Evolutionary conservation across 2,113 vertebrate genomes (phyloP).

Genomic region (Muntiacus muntjak): DNA sequence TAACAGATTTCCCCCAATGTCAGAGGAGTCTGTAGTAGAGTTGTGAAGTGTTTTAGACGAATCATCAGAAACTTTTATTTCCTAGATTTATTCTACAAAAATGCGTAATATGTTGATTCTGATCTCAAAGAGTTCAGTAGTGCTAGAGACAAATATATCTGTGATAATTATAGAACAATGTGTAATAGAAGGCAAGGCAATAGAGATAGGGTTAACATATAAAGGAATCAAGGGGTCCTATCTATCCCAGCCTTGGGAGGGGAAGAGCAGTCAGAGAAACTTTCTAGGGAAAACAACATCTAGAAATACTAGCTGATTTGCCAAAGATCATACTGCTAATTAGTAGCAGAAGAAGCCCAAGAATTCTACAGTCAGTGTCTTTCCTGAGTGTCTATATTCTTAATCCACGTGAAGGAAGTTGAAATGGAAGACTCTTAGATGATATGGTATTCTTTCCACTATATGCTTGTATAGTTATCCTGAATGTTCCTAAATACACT

Average conservation of each 20-base stretch:
- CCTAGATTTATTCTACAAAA: not conserved
- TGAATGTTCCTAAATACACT: not conserved
- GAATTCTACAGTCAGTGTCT: not conserved
- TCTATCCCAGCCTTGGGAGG: not conserved
- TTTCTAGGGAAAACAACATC: not conserved
- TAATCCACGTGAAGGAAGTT: not conserved
- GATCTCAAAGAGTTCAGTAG: not conserved
- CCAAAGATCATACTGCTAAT: not conserved
- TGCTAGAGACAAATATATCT: not conserved
- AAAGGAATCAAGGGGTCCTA: not conserved
- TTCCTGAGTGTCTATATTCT: not conserved
- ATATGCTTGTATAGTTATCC: not conserved
- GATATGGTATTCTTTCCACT: not conserved
- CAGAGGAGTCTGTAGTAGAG: not conserved
- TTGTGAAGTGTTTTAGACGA: not conserved
- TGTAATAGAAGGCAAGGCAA: not conserved
- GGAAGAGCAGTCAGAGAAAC: not conserved
- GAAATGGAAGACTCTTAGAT: not conserved
- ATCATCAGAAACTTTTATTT: not conserved
- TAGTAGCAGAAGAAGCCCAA: not conserved
- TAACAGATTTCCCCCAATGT: not conserved
- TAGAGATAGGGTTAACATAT: not conserved
- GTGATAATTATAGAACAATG: not conserved
- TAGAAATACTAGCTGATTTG: not conserved
- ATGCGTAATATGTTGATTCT: not conserved